Evolutionary conservation across 2,888 invertebrate genomes (phyloP).

Genomic region (Timema cristinae): DNA sequence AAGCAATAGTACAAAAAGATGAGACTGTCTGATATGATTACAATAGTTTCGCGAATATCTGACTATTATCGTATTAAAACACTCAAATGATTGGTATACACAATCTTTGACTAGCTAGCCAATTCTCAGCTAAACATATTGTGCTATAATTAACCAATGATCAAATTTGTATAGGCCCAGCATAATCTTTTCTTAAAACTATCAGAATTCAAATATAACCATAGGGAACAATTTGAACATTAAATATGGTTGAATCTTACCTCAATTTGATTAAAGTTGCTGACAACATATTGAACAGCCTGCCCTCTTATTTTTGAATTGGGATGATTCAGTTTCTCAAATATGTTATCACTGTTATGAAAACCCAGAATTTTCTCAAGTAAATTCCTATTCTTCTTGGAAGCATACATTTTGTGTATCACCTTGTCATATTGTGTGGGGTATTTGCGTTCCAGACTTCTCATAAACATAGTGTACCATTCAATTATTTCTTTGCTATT

Average conservation of each 20-base stretch:
- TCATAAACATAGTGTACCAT: slow-evolving; percentile 56
- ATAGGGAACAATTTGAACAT: too few species aligned
- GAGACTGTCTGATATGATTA: too few species aligned
- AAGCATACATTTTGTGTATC: slow-evolving; percentile 51
- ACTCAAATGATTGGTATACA: too few species aligned
- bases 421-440: slow-evolving; percentile 66
- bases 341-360: slow-evolving; percentile 41
- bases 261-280: slow-evolving; percentile 4
- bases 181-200: too few species aligned
- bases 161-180: too few species aligned
- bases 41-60: too few species aligned
- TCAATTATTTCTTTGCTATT: slow-evolving; percentile 25
- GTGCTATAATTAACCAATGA: too few species aligned
- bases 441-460: slow-evolving; percentile 64
- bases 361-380: slow-evolving; percentile 10
- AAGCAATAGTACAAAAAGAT: too few species aligned
- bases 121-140: too few species aligned
- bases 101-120: too few species aligned
- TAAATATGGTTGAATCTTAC: background rate
- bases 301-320: slow-evolving; percentile 60
- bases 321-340: slow-evolving; percentile 70
- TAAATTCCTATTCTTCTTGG: background rate
- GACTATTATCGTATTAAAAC: too few species aligned
- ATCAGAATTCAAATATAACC: too few species aligned
- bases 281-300: slow-evolving; percentile 60